Conservation (phyloP, 2,113 vertebrate species). For the Hemiscyllium ocellatum region DNA sequence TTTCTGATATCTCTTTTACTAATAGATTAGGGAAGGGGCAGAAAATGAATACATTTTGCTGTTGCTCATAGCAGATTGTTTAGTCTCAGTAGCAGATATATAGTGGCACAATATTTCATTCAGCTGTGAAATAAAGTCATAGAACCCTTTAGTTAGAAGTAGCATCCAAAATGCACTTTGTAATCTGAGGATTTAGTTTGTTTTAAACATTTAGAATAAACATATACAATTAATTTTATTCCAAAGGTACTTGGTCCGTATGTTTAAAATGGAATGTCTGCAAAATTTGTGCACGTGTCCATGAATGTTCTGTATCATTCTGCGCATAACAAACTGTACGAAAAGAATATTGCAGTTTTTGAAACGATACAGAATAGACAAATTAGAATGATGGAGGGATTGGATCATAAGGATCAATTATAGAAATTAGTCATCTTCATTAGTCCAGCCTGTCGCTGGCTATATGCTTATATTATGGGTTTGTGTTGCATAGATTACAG, state of each 20-base stretch:
- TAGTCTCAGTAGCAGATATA: background rate
- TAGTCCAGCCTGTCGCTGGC: too few relatives aligned
- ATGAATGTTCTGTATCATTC: background rate
- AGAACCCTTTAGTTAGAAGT: background rate
- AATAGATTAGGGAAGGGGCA: background rate
- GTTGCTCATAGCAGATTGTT: background rate
- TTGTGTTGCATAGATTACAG: too few relatives aligned
- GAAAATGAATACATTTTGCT: background rate
- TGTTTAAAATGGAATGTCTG: background rate
- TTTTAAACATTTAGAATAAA: background rate
- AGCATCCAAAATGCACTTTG: background rate
- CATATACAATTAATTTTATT: background rate
- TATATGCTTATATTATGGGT: too few relatives aligned
- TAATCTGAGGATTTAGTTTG: background rate
- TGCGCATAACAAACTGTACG: background rate
- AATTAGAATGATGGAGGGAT: too few relatives aligned
- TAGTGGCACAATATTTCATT: background rate
- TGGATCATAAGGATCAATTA: background rate
- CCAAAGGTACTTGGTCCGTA: background rate
- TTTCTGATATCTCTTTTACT: background rate
- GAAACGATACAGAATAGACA: too few relatives aligned
- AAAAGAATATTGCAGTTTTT: too few relatives aligned
- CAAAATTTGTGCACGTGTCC: background rate
- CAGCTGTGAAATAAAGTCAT: background rate
- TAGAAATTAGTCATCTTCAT: background rate